Percentiles rank a stretch among this genome's conserved stretches.
phyloP scores from a whole-genome alignment of 1,140 invertebrate genomes.

The Glossosoma conforme region DNA sequence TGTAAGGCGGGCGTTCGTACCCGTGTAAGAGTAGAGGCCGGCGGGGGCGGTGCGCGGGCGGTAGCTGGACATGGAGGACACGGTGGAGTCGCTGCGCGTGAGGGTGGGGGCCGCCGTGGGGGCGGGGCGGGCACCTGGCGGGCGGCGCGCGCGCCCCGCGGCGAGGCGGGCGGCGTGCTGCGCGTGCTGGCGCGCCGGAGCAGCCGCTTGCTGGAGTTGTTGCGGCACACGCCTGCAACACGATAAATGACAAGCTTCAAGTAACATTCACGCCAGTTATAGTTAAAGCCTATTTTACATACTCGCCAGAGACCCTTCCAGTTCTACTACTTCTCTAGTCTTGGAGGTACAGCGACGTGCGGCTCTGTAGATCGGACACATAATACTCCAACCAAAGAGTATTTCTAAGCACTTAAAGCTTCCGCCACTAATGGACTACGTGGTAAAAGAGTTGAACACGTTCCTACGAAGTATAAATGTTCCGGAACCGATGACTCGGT shows the following conservation, averaged over 20 bases:
- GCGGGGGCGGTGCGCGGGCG: constrained; percentile 67
- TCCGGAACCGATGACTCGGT: no score
- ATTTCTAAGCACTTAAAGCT: no score
- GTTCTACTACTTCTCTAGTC: no score
- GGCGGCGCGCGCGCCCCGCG: constrained; percentile 37
- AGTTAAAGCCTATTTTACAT: constrained; percentile 16
- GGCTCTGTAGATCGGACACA: no score
- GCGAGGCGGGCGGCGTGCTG: constrained; percentile 46
- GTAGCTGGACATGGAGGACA: constrained; percentile 56
- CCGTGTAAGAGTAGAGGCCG: constrained; percentile 68
- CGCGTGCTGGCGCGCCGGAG: constrained; percentile 25
- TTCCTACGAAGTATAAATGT: no score
- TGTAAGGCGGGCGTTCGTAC: no score
- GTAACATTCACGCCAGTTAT: no score
- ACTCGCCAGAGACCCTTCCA: neutral
- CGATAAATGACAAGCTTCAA: neutral
- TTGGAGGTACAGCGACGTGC: no score
- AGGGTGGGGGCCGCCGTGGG: constrained; percentile 39
- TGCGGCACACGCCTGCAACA: constrained; percentile 49
- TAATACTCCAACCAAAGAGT: no score
- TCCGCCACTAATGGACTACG: no score
- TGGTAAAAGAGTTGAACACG: no score
- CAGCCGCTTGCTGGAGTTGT: constrained; percentile 42
- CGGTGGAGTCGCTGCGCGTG: constrained; percentile 42
- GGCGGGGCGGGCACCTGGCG: constrained; percentile 40